Conservation (phyloP, 2,888 invertebrate genomes). For the Pristionchus entomophagus region DNA sequence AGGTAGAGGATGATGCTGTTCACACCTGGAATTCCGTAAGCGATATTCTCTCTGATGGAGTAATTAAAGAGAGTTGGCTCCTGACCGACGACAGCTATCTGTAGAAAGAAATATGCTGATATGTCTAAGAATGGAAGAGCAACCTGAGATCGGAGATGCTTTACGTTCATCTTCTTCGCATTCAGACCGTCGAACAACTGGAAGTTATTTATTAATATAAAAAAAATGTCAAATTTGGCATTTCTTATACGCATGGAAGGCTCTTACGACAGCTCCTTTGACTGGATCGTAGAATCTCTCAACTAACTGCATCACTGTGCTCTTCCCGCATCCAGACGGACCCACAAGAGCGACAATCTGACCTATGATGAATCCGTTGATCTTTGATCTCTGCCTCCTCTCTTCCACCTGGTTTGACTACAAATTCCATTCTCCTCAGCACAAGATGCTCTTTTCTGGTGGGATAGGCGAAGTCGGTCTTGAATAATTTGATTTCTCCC, state of each 20-base stretch:
- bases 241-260: not conserved
- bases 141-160: slow-evolving; percentile 57
- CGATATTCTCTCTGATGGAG: slow-evolving; percentile 76
- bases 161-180: slow-evolving; percentile 56
- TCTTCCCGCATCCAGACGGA: slow-evolving; percentile 78
- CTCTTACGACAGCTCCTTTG: slow-evolving; percentile 77
- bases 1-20: slow-evolving; percentile 49
- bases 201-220: not conserved
- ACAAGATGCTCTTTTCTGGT: slow-evolving; percentile 82
- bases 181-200: slow-evolving; percentile 74
- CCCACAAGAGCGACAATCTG: too few relatives aligned
- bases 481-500: slow-evolving; percentile 84
- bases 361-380: too few relatives aligned
- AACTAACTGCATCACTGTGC: slow-evolving; percentile 76
- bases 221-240: not conserved
- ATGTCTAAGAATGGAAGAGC: not conserved
- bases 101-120: too few relatives aligned
- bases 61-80: slow-evolving; percentile 77
- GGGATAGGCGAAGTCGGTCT: slow-evolving; percentile 88
- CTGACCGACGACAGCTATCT: slow-evolving; percentile 76
- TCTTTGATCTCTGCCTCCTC: slow-evolving; percentile 66
- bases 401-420: slow-evolving; percentile 30
- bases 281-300: slow-evolving; percentile 77
- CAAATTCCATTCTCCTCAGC: slow-evolving; percentile 63
- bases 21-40: slow-evolving; percentile 74